Base-by-base conservation (phyloP, 2,888 invertebrate species). In the Morpho achilles region DNA sequence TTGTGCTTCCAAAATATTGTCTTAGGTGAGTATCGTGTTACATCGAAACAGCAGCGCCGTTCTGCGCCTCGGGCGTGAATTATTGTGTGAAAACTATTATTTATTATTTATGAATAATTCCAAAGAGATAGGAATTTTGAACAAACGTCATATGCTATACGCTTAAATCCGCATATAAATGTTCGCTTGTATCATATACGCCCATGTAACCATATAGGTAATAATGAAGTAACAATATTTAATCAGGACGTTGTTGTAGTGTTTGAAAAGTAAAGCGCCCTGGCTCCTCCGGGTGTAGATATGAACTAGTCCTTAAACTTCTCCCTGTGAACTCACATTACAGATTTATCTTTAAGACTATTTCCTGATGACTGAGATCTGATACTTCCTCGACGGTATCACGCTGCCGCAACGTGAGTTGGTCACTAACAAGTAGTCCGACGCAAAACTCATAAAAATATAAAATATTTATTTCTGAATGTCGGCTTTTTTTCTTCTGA, bases 121-220 rank as follows among this genome's bases (percentile, higher is more conserved):
- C 82, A 80, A 82, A 80, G 79, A 82, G 70, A 74, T 75, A 75
- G 84, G 83, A 82, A 84, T 85, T 84, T 86, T 84, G 87, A 86
- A 87, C 85, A 84, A 85, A 79, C 78, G 80, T 76, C 60, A 57
- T 74, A 73, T 77, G 77, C 74, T 67, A 53, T 59, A 57, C 54
- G 63, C 63, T 61, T 63, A 51, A 58, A 3, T 44, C 50, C 58
- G 45, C 53, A 16, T 58, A 52, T 55, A 39, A 50, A 45, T 58
- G 57, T 47, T 60, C 48, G 67, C 59, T 61, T 69, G 70, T 77
- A 72, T 52, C 59, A 43, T 59, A 49, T 77, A 75, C 70, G 73
- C 73, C 74, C 74, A 72, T 82, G 72, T 83, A 82, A 78, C 75
- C 78, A 69, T 76, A 69, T 68, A 77, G 80, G 82, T 74, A 69